A percentile compares a stretch with the other conserved stretches of the same genome.
These are phyloP conservation scores for Brachionus angularis DNA, from an alignment of 1,140 invertebrate genomes.

Conservation along the genomic window DNA sequence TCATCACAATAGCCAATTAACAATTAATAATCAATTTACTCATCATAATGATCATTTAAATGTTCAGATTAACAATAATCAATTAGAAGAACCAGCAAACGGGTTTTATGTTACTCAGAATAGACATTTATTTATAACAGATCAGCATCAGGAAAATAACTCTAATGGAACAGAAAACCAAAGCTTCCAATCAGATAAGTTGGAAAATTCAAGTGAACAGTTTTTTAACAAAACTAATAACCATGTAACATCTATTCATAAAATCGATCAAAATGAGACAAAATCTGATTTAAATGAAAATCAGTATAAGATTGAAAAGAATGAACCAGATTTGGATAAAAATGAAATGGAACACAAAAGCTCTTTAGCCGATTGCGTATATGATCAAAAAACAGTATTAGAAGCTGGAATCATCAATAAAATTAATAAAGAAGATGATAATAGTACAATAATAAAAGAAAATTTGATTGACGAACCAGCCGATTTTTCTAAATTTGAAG, in stretches of 20 bases:
- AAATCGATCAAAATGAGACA: slow-evolving; percentile 8
- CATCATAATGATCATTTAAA: too few relatives aligned
- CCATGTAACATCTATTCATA: neutral
- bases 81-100: too few relatives aligned
- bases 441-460: neutral
- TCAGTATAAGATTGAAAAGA: slow-evolving; percentile 23
- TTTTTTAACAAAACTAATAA: neutral
- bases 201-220: too few relatives aligned
- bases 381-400: slow-evolving; percentile 5
- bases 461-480: neutral
- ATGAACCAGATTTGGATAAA: neutral
- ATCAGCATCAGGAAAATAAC: too few relatives aligned
- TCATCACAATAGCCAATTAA: too few relatives aligned
- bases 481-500: too few relatives aligned
- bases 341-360: neutral
- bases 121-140: too few relatives aligned
- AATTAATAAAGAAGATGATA: neutral
- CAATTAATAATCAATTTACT: too few relatives aligned
- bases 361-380: slow-evolving; percentile 3
- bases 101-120: too few relatives aligned
- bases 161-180: too few relatives aligned
- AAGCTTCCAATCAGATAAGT: too few relatives aligned
- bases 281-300: neutral
- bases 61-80: too few relatives aligned
- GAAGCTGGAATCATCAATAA: neutral